Percentiles rank a stretch among this genome's conserved stretches.
phyloP scores from a whole-genome alignment of 37 sponge, comb jelly and placozoan genomes.

The Theonella swinhoei region DNA sequence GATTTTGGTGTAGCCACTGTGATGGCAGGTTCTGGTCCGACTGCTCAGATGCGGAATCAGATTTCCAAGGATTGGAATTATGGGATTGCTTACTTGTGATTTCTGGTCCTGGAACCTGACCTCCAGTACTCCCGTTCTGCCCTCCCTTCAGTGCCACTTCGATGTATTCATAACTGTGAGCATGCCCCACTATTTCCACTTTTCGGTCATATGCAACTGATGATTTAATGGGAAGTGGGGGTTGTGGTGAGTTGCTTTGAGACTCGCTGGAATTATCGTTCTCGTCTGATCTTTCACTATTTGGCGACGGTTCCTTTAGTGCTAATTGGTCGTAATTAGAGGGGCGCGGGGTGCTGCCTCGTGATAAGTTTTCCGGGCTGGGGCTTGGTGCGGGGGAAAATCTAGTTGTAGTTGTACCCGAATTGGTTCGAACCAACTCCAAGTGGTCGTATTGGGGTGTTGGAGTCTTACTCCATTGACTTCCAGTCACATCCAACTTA shows the following conservation, averaged over 20 bases:
- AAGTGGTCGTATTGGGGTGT: neutral
- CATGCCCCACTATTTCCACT: neutral
- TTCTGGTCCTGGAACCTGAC: neutral
- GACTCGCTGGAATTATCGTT: too few species aligned
- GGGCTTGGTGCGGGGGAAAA: neutral
- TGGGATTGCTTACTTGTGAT: neutral
- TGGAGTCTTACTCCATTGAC: neutral
- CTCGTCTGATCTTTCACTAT: neutral
- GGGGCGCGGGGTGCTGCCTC: neutral
- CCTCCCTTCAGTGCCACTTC: neutral
- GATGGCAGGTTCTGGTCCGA: constrained; percentile 1
- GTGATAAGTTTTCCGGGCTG: neutral
- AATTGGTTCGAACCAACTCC: neutral
- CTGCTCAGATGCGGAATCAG: neutral
- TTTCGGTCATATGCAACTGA: constrained; percentile 26
- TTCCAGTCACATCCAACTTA: too few species aligned
- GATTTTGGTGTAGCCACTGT: neutral
- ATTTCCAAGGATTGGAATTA: neutral
- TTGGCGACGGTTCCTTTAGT: neutral
- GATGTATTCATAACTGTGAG: constrained; percentile 45
- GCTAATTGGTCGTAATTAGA: neutral
- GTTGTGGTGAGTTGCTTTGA: neutral
- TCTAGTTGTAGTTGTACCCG: neutral
- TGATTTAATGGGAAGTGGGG: neutral
- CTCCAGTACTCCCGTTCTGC: neutral